Conservation (phyloP, 2,888 invertebrate genomes). For the Meteorus colon region DNA sequence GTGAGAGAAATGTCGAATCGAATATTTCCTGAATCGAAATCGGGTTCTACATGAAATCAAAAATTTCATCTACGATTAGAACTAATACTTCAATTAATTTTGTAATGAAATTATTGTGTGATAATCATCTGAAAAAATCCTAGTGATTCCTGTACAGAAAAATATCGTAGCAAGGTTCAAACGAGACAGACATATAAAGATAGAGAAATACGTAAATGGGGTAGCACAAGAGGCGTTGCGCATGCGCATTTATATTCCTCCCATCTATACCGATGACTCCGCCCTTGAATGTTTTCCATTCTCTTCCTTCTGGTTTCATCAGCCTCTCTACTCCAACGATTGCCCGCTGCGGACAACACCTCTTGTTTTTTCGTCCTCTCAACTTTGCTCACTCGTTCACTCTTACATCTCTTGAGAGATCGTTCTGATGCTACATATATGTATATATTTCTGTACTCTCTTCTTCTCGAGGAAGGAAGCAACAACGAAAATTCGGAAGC, state of each 20-base stretch:
- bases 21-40: too few relatives aligned
- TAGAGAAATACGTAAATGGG: background rate
- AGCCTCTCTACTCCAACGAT: background rate
- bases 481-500: background rate
- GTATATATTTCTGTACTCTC: background rate
- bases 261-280: slow-evolving; percentile 47
- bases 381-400: background rate
- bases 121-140: too few relatives aligned
- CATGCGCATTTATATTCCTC: slow-evolving; percentile 48
- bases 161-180: background rate
- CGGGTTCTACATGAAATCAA: too few relatives aligned
- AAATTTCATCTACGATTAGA: too few relatives aligned
- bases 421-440: background rate
- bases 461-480: background rate
- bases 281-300: slow-evolving; percentile 46
- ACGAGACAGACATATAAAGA: background rate
- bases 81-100: too few relatives aligned
- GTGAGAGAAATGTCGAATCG: too few relatives aligned
- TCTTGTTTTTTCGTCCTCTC: background rate
- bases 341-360: background rate
- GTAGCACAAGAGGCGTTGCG: slow-evolving; percentile 26
- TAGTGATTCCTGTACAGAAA: background rate
- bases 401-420: background rate
- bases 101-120: too few relatives aligned
- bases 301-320: slow-evolving; percentile 20